These are phyloP conservation scores for Cremastinae sp. DNA, from an alignment of 2,888 invertebrate genomes.

Conservation along the genomic window DNA sequence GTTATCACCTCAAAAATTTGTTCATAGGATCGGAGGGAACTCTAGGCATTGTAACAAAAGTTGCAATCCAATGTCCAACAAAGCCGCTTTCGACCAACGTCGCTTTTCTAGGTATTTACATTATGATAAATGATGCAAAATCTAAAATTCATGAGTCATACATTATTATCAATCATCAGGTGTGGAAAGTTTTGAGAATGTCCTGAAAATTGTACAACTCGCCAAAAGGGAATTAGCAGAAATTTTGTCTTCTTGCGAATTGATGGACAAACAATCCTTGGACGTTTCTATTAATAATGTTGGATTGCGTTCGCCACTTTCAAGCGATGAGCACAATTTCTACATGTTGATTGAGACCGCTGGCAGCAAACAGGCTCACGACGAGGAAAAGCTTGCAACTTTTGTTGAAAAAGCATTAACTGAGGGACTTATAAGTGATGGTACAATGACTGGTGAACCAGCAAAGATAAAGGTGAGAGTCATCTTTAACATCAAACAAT, in stretches of 20 bases:
- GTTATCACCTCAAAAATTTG: slow-evolving; percentile 97
- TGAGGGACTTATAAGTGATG: slow-evolving; percentile 88
- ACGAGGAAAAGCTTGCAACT: slow-evolving; percentile 90
- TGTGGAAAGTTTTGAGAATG: slow-evolving; percentile 88
- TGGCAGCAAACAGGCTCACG: slow-evolving; percentile 92
- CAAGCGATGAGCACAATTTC: slow-evolving; percentile 84
- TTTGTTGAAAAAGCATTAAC: slow-evolving; percentile 90
- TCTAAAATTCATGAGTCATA: no score
- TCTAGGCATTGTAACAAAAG: slow-evolving; percentile 95
- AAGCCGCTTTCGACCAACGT: slow-evolving; percentile 91
- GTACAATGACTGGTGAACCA: slow-evolving; percentile 92
- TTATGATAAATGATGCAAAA: no score
- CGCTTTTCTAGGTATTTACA: slow-evolving; percentile 95
- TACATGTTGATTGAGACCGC: slow-evolving; percentile 94
- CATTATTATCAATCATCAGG: no score
- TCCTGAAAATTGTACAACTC: slow-evolving; percentile 87
- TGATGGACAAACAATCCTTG: slow-evolving; percentile 91
- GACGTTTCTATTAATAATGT: slow-evolving; percentile 85
- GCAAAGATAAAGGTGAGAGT: slow-evolving; percentile 87
- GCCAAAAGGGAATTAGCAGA: slow-evolving; percentile 91
- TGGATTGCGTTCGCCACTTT: slow-evolving; percentile 81
- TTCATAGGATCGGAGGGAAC: slow-evolving; percentile 99
- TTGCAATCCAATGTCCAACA: slow-evolving; percentile 94
- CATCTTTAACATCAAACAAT: background rate
- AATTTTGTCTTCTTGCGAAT: slow-evolving; percentile 96